A percentile compares a stretch with the other conserved stretches of the same genome.
Conservation (phyloP, 2,113 vertebrate species). For the Scophthalmus maximus region DNA sequence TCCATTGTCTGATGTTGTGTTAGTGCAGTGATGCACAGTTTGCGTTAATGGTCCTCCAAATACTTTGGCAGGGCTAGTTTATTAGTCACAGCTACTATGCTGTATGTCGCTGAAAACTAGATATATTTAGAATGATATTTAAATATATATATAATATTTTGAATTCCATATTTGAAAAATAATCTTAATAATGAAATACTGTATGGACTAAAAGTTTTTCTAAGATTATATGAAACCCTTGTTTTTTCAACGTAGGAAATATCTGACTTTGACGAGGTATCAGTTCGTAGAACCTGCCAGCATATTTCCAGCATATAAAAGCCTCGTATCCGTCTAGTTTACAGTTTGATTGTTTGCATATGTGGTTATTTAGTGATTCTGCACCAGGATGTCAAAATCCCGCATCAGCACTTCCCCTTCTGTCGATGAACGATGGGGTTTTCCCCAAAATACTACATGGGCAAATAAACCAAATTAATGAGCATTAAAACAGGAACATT, state of each 20-base stretch:
- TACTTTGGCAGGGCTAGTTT: constrained; percentile 26
- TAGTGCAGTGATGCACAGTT: constrained; percentile 37
- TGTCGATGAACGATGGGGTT: constrained; percentile 58
- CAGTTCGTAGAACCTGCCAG: constrained; percentile 4
- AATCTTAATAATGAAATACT: constrained; percentile 12
- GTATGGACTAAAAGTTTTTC: neutral
- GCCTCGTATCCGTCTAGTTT: constrained; percentile 29
- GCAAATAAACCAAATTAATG: constrained; percentile 72
- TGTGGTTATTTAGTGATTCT: constrained; percentile 69
- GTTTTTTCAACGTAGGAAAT: neutral
- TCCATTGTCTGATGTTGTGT: constrained; percentile 69
- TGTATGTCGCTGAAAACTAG: constrained; percentile 15
- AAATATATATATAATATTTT: too few species aligned
- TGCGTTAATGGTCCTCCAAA: constrained; percentile 23
- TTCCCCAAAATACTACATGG: constrained; percentile 54
- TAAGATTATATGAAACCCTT: neutral
- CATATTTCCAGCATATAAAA: constrained; percentile 13
- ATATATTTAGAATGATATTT: constrained; percentile 4
- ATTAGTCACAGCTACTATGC: constrained; percentile 49
- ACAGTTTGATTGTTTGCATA: constrained; percentile 57
- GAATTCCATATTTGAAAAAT: constrained; percentile 34
- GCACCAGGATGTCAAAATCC: constrained; percentile 63
- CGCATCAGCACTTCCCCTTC: constrained; percentile 64
- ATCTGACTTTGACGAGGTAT: neutral
- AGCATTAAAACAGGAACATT: constrained; percentile 66